phyloP scores from a whole-genome alignment of 1,140 invertebrate genomes.

The Drusus annulatus region DNA sequence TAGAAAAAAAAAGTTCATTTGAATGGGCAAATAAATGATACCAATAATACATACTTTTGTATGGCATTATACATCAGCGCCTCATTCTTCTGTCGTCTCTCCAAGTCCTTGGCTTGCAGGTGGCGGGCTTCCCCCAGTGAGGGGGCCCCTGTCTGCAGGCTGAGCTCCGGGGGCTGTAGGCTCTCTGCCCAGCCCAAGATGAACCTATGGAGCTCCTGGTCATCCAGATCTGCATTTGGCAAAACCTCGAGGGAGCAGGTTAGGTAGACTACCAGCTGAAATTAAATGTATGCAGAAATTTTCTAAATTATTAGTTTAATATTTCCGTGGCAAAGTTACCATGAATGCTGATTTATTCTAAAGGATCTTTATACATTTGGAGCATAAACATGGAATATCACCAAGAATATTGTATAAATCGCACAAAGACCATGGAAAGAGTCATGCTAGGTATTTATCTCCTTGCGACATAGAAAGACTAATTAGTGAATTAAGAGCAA shows the following conservation, averaged over 20 bases:
- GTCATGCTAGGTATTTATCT: no score
- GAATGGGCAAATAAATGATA: no score
- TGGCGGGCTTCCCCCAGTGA: conserved; percentile 40
- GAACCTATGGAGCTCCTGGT: conserved; percentile 11
- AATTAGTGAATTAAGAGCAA: no score
- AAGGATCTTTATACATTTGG: no score
- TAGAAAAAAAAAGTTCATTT: no score
- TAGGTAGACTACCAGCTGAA: conserved; percentile 50
- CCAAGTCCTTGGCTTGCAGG: conserved; percentile 27
- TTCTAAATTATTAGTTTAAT: no score
- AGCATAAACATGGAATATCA: no score
- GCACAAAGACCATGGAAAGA: no score
- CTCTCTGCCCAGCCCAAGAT: conserved; percentile 14
- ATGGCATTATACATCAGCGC: conserved; percentile 32
- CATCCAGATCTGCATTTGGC: not conserved
- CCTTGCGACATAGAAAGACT: no score
- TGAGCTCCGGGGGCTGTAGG: conserved; percentile 3
- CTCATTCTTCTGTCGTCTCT: conserved; percentile 9
- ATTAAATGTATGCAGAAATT: not conserved
- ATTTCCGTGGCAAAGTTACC: no score
- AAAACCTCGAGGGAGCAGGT: conserved; percentile 5
- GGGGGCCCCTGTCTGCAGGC: not conserved
- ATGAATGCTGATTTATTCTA: no score
- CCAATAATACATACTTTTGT: conserved; percentile 39
- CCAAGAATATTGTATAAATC: no score